These are phyloP conservation scores for Gila robusta DNA, from an alignment of 2,797 vertebrate genomes.

Conservation along the genomic window DNA sequence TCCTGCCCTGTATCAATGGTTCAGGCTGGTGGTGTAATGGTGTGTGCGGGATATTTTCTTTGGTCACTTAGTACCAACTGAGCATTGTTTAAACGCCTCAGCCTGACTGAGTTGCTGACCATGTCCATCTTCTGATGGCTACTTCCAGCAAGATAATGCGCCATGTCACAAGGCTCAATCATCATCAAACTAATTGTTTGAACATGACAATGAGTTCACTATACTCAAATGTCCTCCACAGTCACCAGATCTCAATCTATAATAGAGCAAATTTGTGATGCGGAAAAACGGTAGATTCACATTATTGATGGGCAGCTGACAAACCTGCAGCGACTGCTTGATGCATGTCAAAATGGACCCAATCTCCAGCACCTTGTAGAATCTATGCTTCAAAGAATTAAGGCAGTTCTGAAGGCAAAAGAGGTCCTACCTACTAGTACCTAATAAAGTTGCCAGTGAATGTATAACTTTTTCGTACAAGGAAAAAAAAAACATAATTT, in stretches of 20 bases:
- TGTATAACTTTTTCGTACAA: not conserved
- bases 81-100: too few relatives aligned
- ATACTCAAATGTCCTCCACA: not conserved
- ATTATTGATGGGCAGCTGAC: not conserved
- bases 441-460: not conserved
- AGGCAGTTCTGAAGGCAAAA: not conserved
- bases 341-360: not conserved
- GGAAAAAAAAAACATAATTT: not conserved
- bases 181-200: not conserved
- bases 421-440: not conserved
- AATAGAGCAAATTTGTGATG: not conserved
- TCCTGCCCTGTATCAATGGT: not conserved
- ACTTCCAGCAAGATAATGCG: constrained; percentile 59
- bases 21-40: not conserved
- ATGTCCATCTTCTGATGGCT: constrained; percentile 47
- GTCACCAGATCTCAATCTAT: not conserved
- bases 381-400: not conserved
- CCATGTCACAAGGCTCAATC: not conserved
- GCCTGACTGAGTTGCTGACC: too few relatives aligned
- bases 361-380: not conserved
- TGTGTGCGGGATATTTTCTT: not conserved
- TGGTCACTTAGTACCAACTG: too few relatives aligned
- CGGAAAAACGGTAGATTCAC: not conserved
- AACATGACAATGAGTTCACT: not conserved
- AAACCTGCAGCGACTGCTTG: not conserved